phyloP scores from a whole-genome alignment of 2,888 invertebrate genomes.

The Lepidocyrtinus sp. region DNA sequence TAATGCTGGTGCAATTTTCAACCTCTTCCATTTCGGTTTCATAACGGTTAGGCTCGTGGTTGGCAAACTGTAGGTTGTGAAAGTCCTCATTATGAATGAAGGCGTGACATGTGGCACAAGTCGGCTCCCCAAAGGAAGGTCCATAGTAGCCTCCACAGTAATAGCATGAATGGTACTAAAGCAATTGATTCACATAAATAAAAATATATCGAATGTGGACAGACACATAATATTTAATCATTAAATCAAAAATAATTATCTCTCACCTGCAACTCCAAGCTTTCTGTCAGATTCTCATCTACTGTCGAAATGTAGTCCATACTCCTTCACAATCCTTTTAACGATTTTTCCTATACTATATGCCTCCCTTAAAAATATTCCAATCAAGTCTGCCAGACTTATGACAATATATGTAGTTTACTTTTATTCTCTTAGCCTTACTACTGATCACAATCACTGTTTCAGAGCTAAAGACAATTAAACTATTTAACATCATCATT shows the following conservation, averaged over 20 bases:
- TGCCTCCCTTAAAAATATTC: too few species aligned
- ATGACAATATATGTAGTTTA: too few species aligned
- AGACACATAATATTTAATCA: neutral
- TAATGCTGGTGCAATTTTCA: too few species aligned
- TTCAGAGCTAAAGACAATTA: too few species aligned
- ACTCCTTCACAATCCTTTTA: too few species aligned
- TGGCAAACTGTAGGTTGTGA: slow-evolving; percentile 68
- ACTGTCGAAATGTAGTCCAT: slow-evolving; percentile 22
- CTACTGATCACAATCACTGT: too few species aligned
- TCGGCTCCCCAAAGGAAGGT: slow-evolving; percentile 90
- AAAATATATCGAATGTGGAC: neutral
- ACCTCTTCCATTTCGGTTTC: slow-evolving; percentile 51
- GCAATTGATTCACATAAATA: neutral
- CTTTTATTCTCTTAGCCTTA: too few species aligned
- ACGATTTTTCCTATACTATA: too few species aligned
- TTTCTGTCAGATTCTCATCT: slow-evolving; percentile 36
- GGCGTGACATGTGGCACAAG: slow-evolving; percentile 92
- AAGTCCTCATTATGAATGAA: slow-evolving; percentile 89
- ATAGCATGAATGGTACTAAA: slow-evolving; percentile 81
- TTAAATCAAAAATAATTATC: neutral
- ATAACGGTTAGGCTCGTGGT: slow-evolving; percentile 25
- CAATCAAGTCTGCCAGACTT: too few species aligned
- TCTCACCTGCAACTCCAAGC: slow-evolving; percentile 35
- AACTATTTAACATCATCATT: too few species aligned
- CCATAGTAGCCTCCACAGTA: slow-evolving; percentile 95